Base-by-base conservation (phyloP, 2,797 vertebrate species). In the Bryconaethiops microstoma region DNA sequence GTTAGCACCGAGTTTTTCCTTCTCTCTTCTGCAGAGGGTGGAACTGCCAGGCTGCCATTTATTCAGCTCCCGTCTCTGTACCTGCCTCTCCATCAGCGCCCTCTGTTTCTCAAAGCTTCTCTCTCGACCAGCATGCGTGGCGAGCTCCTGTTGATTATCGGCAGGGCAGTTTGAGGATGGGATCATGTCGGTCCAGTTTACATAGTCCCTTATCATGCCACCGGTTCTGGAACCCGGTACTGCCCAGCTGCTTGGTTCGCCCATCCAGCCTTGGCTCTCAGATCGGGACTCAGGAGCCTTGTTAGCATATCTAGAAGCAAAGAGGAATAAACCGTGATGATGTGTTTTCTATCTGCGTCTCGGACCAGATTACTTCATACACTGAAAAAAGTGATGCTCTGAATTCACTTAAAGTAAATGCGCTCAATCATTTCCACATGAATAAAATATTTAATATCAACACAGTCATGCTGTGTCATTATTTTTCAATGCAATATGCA, bases 251-350 rank as follows among this genome's bases (percentile, higher is more conserved):
- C 76, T 82, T 63, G 89, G 85, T 70, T 92, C 90, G 55, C 87
- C 87, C 83, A 78, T 42, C 59, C 79, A 86, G 74, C 86, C 82
- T 73, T 82, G 88, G 65, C 86, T 86, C 60, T 89, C 88, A 40
- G 82, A 74, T 21, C 85, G 87, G 81, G 88, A 88, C 52, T 86
- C 48, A 2, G 92, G 89, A n/a, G 87, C 89, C 86, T 89, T 86
- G 64, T 91, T 88, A 76, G 87, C 86, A 84, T 88, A 91, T 82
- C 93, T 95, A 87, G n/a, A n/a, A n/a, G n/a, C n/a, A n/a, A n/a
- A n/a, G n/a, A n/a, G n/a, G n/a, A n/a, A n/a, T n/a, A n/a, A n/a
- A n/a, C n/a, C n/a, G n/a, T n/a, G n/a, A n/a, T n/a, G n/a, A n/a
- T n/a, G n/a, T n/a, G n/a, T n/a, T n/a, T n/a, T n/a, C n/a, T n/a